phyloP scores from a whole-genome alignment of 2,888 invertebrate genomes.

The Eupeodes latifasciatus region DNA sequence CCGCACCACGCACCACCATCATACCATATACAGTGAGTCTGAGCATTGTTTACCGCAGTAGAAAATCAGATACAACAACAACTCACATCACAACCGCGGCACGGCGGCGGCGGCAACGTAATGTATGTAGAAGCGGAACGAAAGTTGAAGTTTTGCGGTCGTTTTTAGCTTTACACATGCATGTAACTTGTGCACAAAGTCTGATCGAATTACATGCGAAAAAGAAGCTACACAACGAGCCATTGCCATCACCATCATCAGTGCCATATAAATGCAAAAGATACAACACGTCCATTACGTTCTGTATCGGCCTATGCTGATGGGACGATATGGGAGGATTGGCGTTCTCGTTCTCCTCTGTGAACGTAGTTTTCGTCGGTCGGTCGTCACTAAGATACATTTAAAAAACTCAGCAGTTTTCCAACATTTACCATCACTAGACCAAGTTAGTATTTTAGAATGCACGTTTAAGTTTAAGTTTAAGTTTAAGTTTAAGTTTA shows the following conservation, averaged over 20 bases:
- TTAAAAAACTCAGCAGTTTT: slow-evolving; percentile 8
- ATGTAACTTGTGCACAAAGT: slow-evolving; percentile 57
- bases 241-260: background rate
- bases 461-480: background rate
- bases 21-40: background rate
- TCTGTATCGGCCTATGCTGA: background rate
- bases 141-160: slow-evolving; percentile 40
- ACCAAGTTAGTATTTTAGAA: background rate
- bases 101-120: background rate
- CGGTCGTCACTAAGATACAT: slow-evolving; percentile 22
- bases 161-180: slow-evolving; percentile 23
- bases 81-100: background rate
- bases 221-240: slow-evolving; percentile 32
- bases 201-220: slow-evolving; percentile 68
- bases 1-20: background rate
- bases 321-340: background rate
- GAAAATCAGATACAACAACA: slow-evolving; percentile 16
- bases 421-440: slow-evolving; percentile 8
- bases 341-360: background rate
- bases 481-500: too few relatives aligned
- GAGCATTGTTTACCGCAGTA: slow-evolving; percentile 23
- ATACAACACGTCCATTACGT: slow-evolving; percentile 40
- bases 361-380: too few relatives aligned
- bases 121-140: slow-evolving; percentile 2
- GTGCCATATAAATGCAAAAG: slow-evolving; percentile 29